These are phyloP conservation scores for Sebastes flavidus DNA, from an alignment of 2,797 vertebrate species.

Conservation along the genomic window DNA sequence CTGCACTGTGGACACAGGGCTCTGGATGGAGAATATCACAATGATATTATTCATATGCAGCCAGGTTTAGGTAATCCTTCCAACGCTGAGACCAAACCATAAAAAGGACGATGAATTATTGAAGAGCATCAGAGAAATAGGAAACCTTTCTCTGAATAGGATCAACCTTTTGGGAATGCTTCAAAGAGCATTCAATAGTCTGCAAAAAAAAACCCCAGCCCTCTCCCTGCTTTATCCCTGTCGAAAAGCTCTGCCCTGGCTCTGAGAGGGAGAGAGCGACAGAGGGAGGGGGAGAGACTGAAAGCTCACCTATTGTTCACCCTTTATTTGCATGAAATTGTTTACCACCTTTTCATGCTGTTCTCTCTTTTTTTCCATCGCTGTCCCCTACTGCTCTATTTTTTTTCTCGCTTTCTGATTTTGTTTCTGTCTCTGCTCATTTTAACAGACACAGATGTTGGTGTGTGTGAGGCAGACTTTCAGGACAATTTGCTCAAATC, in stretches of 20 bases:
- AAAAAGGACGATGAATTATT: slow-evolving; percentile 83
- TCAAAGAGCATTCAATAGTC: slow-evolving; percentile 83
- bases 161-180: slow-evolving; percentile 85
- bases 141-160: slow-evolving; percentile 82
- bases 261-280: slow-evolving; percentile 52
- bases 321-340: slow-evolving; percentile 82
- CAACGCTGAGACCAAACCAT: slow-evolving; percentile 78
- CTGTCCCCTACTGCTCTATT: slow-evolving; percentile 65
- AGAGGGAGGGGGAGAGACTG: slow-evolving; percentile 44
- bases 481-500: slow-evolving; percentile 47
- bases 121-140: slow-evolving; percentile 82
- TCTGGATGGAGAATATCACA: slow-evolving; percentile 76
- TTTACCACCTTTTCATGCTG: slow-evolving; percentile 79
- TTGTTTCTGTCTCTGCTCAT: slow-evolving; percentile 47
- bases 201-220: slow-evolving; percentile 49
- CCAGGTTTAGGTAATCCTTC: slow-evolving; percentile 82
- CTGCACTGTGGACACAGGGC: slow-evolving; percentile 51
- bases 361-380: slow-evolving; percentile 57
- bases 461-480: slow-evolving; percentile 33
- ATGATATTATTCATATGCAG: slow-evolving; percentile 81
- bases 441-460: slow-evolving; percentile 51
- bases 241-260: slow-evolving; percentile 74
- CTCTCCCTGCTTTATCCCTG: slow-evolving; percentile 73
- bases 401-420: slow-evolving; percentile 58
- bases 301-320: slow-evolving; percentile 79